Base-by-base conservation (phyloP, 2,888 invertebrate species). In the Drosophila neutralis region DNA sequence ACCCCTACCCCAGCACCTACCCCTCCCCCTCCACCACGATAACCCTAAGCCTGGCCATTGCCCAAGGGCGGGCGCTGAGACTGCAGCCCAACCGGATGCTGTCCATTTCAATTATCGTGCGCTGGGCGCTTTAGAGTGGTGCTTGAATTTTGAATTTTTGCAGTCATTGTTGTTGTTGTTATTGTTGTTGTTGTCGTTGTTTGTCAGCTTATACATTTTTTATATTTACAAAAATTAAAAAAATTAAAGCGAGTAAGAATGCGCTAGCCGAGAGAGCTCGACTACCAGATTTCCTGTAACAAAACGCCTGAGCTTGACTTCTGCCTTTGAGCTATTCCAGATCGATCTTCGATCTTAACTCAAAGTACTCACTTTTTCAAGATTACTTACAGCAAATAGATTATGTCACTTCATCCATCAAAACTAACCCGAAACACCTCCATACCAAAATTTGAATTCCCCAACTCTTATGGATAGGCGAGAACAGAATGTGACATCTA, bases 41-140 rank as follows among this genome's bases (percentile, higher is more conserved):
- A 24, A 24, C 45, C 45, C 45, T 24, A 45, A 45, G 27, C 29
- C 13, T 6, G 36, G 2, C 54, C 48, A 21, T 31, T 73, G 78
- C 59, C 52, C 60, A 58, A 48, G 52, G 78, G 61, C 69, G 52
- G 64, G 52, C 57, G 59, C 60, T 67, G 24, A 15, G 45, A 69
- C 70, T 89, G 85, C 90, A 56, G 82, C 90, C 45, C 45, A 83
- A 78, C 76, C 90, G 90, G 90, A 91, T 90, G 79, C 91, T 90
- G 90, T 91, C 90, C 90, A 91, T 90, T 91, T 90, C 91, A 91
- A 90, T 90, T 91, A 90, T 90, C 80, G 83, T 82, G 78, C 90
- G 81, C 80, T 77, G 68, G 77, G 69, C 87, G 80, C 87, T 71
- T 59, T 83, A 64, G 82, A 90, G 89, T 89, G 87, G 87, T 87